Base-by-base conservation (phyloP, 2,797 vertebrate species). In the Hybognathus amarus region DNA sequence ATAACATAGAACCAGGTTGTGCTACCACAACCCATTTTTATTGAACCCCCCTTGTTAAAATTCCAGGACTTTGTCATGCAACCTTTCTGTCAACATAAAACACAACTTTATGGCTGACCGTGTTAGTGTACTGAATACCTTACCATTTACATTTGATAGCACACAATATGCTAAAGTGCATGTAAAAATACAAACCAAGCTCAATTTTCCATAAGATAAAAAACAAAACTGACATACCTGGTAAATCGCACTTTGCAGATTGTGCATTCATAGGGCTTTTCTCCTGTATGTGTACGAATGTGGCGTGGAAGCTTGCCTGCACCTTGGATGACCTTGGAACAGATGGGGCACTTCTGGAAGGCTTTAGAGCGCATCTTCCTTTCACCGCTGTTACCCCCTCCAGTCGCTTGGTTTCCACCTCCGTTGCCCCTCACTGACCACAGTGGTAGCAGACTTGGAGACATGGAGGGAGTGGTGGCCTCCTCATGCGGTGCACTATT, bases 311-410 rank as follows among this genome's bases (percentile, higher is more conserved):
- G 96, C 92, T 99, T 99, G 91, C 98, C 98, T 0, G 98, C 98
- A n/a, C 98, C 98, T 93, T 99, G 98, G 92, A 99, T 99, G 92
- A 99, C 98, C 94, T 99, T 99, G 92, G 97, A 96, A 7, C 98
- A 99, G 92, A 99, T 99, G 92, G 98, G 98, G 93, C 98, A 99
- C 95, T 99, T 99, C 93, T 99, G 98, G 94, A 98, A 99, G 94
- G 98, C 97, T 95, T 99, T 99, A 22, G 98, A 97, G 90, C 98
- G 96, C 95, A 99, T 98, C 94, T 99, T 99, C 93, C 98, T 97
- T 93, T 99, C 98, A 36, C 96, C 96, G 36, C 90, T 92, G 7
- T 85, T 80, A 22, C 83, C 87, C 56, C 90, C 91, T 61, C 88
- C 84, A 87, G 85, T 64, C 87, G 92, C 74, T 88, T 92, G 85